phyloP scores from a whole-genome alignment of 2,113 vertebrate species.

The Phoxinus phoxinus region DNA sequence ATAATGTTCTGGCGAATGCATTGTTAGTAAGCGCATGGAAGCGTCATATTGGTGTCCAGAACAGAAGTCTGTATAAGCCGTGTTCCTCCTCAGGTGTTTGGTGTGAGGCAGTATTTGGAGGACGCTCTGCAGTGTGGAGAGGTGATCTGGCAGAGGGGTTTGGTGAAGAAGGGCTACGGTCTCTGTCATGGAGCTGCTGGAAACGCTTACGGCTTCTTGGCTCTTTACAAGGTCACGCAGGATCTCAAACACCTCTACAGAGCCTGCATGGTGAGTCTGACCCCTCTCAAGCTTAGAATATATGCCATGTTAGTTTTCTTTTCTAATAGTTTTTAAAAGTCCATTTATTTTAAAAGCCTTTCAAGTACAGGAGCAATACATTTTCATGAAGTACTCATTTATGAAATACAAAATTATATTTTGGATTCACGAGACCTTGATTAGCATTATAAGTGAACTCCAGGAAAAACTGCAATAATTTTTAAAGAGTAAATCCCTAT shows the following conservation, averaged over 20 bases:
- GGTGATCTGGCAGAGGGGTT: constrained; percentile 86
- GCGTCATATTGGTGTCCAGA: too few species aligned
- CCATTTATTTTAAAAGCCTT: background rate
- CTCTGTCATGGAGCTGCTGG: constrained; percentile 92
- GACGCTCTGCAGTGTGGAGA: constrained; percentile 88
- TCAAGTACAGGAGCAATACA: background rate
- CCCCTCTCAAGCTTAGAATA: background rate
- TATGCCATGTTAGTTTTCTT: background rate
- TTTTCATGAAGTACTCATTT: background rate
- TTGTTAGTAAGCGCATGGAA: too few species aligned
- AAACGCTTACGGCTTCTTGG: constrained; percentile 91
- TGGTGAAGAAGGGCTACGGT: constrained; percentile 95
- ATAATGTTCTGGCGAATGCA: too few species aligned
- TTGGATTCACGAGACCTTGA: background rate
- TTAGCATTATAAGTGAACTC: background rate
- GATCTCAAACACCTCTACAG: constrained; percentile 89
- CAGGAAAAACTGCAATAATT: background rate
- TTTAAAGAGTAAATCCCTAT: background rate
- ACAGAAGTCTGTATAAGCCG: background rate
- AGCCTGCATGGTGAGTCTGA: constrained; percentile 88
- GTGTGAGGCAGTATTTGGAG: constrained; percentile 81
- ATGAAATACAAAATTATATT: background rate
- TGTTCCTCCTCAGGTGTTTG: constrained; percentile 80
- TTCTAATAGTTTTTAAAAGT: background rate
- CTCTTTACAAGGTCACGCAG: constrained; percentile 86